Conservation (phyloP, 2,888 invertebrate genomes). For the Napeogenes inachia region DNA sequence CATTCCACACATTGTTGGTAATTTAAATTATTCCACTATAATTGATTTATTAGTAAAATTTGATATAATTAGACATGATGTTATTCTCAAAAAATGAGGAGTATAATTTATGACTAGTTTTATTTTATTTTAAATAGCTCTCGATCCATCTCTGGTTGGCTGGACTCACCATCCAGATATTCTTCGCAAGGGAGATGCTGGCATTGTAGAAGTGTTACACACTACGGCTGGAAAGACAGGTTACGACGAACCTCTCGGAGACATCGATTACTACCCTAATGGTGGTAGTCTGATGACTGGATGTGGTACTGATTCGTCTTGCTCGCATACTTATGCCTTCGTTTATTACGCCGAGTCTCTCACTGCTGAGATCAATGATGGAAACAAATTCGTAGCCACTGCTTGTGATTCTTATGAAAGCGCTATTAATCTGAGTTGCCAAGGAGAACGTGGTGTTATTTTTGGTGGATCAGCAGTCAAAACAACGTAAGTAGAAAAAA, state of each 20-base stretch:
- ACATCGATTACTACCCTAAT: slow-evolving; percentile 65
- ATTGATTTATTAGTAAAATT: too few species aligned
- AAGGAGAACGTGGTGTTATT: slow-evolving; percentile 42
- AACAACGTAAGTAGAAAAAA: slow-evolving; percentile 40
- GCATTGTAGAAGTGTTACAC: slow-evolving; percentile 62
- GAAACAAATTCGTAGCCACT: slow-evolving; percentile 53
- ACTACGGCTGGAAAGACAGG: slow-evolving; percentile 54
- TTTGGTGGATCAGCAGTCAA: slow-evolving; percentile 57
- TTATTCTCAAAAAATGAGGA: too few species aligned
- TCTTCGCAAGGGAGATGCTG: slow-evolving; percentile 49
- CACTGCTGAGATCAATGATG: slow-evolving; percentile 34
- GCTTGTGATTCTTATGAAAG: slow-evolving; percentile 49
- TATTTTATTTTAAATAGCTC: slow-evolving; percentile 43
- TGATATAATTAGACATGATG: too few species aligned
- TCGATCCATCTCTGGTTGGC: slow-evolving; percentile 64
- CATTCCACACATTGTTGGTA: slow-evolving; percentile 59
- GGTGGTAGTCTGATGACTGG: slow-evolving; percentile 56
- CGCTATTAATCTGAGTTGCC: slow-evolving; percentile 45
- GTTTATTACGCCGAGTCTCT: slow-evolving; percentile 63
- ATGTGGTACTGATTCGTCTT: slow-evolving; percentile 45
- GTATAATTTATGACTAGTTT: too few species aligned
- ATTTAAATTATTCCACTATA: slow-evolving; percentile 24
- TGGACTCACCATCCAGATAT: slow-evolving; percentile 62
- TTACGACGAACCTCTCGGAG: slow-evolving; percentile 60
- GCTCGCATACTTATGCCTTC: slow-evolving; percentile 53